These are phyloP conservation scores for Tragelaphus eurycerus DNA, from an alignment of 2,797 vertebrate genomes.

Conservation along the genomic window DNA sequence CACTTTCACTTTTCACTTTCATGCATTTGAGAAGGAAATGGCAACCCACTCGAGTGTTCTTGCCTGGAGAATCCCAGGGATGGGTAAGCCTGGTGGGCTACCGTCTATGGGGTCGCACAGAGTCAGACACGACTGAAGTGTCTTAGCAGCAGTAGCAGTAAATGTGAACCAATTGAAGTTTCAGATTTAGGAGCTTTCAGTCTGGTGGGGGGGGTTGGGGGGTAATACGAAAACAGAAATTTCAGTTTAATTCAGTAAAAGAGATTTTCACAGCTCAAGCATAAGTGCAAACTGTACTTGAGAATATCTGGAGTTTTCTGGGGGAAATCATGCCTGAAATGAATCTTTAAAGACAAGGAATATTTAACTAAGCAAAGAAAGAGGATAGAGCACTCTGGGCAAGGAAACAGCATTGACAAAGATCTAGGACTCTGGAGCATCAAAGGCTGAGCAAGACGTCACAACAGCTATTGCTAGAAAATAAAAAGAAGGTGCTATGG, in stretches of 20 bases:
- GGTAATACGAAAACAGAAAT: neutral
- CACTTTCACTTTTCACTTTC: too few relatives aligned
- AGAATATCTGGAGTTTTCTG: neutral
- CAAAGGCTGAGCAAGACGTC: neutral
- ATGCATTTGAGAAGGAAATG: too few relatives aligned
- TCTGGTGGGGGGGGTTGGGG: neutral
- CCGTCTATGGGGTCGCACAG: too few relatives aligned
- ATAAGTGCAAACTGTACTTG: neutral
- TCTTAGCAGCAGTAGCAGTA: neutral
- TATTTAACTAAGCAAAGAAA: neutral
- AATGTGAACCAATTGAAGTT: neutral
- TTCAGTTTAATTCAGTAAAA: neutral
- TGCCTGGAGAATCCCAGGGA: too few relatives aligned
- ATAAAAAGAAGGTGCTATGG: neutral
- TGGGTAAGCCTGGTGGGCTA: too few relatives aligned
- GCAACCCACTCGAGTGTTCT: too few relatives aligned
- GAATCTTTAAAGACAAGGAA: neutral
- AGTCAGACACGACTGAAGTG: too few relatives aligned
- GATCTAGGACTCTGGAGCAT: fast-evolving
- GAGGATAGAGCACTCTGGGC: neutral
- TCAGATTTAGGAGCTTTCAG: neutral
- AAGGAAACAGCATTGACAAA: neutral
- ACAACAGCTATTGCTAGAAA: neutral
- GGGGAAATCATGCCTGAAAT: neutral
- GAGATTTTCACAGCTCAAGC: neutral